Evolutionary conservation across 2,888 invertebrate genomes (phyloP).

Genomic region (Himalopsyche anomala): DNA sequence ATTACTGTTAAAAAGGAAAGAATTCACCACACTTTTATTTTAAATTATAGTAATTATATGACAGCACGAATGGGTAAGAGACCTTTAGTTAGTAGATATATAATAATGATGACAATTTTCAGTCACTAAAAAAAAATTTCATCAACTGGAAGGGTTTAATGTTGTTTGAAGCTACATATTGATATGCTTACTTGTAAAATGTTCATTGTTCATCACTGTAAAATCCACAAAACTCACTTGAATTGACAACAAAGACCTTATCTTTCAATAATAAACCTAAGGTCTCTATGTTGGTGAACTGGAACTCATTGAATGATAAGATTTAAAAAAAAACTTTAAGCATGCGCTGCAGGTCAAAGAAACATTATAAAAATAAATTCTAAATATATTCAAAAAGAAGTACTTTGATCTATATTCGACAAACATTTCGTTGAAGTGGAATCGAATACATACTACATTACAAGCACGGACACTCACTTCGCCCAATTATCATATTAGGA

Average conservation of each 20-base stretch:
- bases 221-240: constrained; percentile 19
- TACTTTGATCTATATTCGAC: constrained; percentile 22
- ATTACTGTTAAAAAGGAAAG: no score
- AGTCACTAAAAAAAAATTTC: no score
- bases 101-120: no score
- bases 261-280: constrained; percentile 15
- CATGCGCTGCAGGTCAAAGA: neutral
- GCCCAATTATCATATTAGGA: constrained; percentile 39
- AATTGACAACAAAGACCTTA: neutral
- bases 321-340: constrained; percentile 1
- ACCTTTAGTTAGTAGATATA: no score
- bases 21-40: no score
- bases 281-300: neutral
- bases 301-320: constrained; percentile 11
- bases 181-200: no score
- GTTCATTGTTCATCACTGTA: neutral
- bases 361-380: neutral
- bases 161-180: no score
- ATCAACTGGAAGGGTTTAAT: no score
- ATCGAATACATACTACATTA: neutral
- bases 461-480: neutral
- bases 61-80: no score
- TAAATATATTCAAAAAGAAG: constrained; percentile 8
- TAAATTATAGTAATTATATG: no score
- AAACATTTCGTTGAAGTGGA: constrained; percentile 2